Conservation (phyloP, 2,113 vertebrate species). For the Arvicanthis niloticus region DNA sequence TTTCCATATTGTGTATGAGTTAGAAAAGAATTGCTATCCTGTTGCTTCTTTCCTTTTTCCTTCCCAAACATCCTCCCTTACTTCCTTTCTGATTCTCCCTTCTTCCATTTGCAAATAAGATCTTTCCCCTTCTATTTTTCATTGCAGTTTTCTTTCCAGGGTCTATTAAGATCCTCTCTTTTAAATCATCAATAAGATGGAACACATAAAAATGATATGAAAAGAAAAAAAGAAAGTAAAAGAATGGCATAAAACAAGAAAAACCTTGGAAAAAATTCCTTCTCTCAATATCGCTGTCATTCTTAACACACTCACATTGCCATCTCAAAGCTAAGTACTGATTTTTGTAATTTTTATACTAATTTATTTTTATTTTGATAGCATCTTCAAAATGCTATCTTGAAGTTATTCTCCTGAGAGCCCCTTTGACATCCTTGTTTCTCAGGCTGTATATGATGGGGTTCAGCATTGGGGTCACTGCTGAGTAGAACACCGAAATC, state of each 20-base stretch:
- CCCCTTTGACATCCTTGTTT: constrained; percentile 79
- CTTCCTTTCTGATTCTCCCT: too few species aligned
- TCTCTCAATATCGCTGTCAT: not conserved
- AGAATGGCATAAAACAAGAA: not conserved
- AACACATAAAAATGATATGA: not conserved
- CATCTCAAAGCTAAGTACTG: not conserved
- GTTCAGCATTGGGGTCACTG: constrained; percentile 81
- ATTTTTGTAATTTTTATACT: too few species aligned
- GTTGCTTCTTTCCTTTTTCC: not conserved
- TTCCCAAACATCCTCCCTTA: not conserved
- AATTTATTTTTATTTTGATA: too few species aligned
- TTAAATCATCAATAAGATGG: not conserved
- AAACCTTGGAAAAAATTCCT: not conserved
- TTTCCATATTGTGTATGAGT: not conserved
- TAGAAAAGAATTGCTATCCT: not conserved
- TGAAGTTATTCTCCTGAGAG: constrained; percentile 50
- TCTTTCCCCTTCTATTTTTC: not conserved
- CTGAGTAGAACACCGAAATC: constrained; percentile 78
- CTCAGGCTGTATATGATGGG: constrained; percentile 80
- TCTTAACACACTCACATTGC: not conserved
- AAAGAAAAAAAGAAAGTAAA: not conserved
- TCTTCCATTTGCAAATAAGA: not conserved
- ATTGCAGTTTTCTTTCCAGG: not conserved
- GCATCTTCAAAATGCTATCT: not conserved
- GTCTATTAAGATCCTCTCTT: not conserved